phyloP scores from a whole-genome alignment of 2,888 invertebrate genomes.

The Cistogaster globosa region DNA sequence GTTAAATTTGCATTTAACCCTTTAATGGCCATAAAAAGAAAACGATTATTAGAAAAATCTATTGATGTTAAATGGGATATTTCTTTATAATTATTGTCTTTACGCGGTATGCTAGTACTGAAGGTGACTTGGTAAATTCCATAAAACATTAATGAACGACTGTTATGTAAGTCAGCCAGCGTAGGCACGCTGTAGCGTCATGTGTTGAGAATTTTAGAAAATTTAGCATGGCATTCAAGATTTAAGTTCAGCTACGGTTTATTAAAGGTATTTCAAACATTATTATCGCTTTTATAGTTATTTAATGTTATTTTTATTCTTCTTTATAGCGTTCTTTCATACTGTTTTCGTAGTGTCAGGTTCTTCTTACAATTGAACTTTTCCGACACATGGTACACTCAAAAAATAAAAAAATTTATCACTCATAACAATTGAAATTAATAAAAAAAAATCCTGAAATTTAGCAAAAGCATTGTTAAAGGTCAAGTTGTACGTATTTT shows the following conservation, averaged over 20 bases:
- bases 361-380: neutral
- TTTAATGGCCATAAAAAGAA: conserved; percentile 5
- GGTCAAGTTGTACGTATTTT: no score
- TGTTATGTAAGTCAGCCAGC: neutral
- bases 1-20: conserved; percentile 60
- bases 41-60: no score
- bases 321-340: conserved; percentile 61
- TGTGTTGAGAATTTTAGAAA: conserved; percentile 45
- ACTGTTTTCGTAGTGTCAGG: neutral
- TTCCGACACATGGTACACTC: conserved; percentile 31
- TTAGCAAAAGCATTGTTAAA: no score
- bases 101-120: neutral
- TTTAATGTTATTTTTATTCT: conserved; percentile 55
- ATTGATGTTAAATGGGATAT: neutral
- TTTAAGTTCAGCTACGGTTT: conserved; percentile 54
- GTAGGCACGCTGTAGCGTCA: conserved; percentile 3
- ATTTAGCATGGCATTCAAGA: conserved; percentile 53
- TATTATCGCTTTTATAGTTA: conserved; percentile 72
- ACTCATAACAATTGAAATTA: no score
- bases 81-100: no score
- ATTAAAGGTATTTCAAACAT: conserved; percentile 64
- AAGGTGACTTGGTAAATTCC: conserved; percentile 6
- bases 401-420: neutral
- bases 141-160: conserved; percentile 13
- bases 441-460: no score